Conservation (phyloP, 2,888 invertebrate species). For the Eupithecia vulgata region DNA sequence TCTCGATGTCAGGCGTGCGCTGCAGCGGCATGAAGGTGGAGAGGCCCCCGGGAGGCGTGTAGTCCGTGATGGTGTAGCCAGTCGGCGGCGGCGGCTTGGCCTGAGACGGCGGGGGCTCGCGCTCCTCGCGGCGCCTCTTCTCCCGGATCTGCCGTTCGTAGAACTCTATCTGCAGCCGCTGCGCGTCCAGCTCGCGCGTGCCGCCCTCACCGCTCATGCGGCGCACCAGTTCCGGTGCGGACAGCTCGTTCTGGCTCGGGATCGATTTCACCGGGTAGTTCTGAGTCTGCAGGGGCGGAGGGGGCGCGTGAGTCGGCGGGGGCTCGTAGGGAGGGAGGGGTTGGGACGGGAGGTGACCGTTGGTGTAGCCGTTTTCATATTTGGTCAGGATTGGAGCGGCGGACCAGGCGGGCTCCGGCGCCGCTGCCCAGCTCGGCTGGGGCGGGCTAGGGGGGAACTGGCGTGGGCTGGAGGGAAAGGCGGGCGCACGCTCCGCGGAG, state of each 20-base stretch:
- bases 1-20: conserved; percentile 80
- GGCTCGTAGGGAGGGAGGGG: conserved; percentile 54
- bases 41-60: conserved; percentile 69
- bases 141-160: conserved; percentile 79
- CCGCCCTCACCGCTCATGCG: conserved; percentile 53
- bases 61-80: conserved; percentile 78
- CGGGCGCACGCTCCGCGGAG: conserved; percentile 54
- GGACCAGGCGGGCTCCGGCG: conserved; percentile 71
- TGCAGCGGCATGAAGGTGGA: conserved; percentile 79
- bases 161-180: conserved; percentile 77
- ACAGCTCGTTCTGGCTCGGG: conserved; percentile 70
- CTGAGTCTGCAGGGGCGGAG: conserved; percentile 53
- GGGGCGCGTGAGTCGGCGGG: conserved; percentile 54
- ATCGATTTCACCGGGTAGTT: conserved; percentile 67
- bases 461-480: conserved; percentile 52
- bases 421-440: conserved; percentile 75
- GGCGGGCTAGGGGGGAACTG: conserved; percentile 53
- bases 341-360: conserved; percentile 58
- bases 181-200: conserved; percentile 67
- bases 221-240: conserved; percentile 76
- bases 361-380: conserved; percentile 59
- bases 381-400: conserved; percentile 74
- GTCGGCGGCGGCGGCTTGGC: conserved; percentile 59
- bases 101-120: conserved; percentile 51
- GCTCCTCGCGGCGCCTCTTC: conserved; percentile 60